Evolutionary conservation across 2,888 invertebrate genomes (phyloP), one percentile per base, ranked within the genome.

Genomic region (Xestia rhomboidea): DNA sequence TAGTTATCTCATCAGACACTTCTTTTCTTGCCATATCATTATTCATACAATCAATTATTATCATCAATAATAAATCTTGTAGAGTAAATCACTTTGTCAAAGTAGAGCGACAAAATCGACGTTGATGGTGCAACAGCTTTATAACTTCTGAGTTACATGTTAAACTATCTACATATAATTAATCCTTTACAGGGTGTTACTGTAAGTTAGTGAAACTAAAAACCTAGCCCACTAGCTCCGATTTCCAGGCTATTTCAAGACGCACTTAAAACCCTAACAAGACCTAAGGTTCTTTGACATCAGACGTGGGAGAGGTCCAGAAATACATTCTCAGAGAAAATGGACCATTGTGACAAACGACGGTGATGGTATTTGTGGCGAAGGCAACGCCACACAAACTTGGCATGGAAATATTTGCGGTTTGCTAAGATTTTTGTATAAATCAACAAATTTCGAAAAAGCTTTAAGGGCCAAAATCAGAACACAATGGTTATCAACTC

Each of bases 321-420:
- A 76, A 85, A 84, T 84, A 84, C 75, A 75, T 75, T 78, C 68
- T n/a, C 60, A 73, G 41, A 68, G 70, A 82, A 82, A 82, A 82
- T 78, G 67, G 75, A 84, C 57, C 67, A 73, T 46, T 67, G 72
- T 68, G 78, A 81, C 78, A 68, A 49, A 71, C 64, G 64, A 75
- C 81, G 24, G 34, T 62, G 68, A n/a, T 44, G 68, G 62, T 66
- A 77, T 84, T 77, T 74, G 71, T 62, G 81, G 77, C 21, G 38
- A 64, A 57, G 27, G 73, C 70, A 67, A n/a, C 54, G 79, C 41
- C 72, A 60, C 71, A 72, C 64, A 82, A 71, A 62, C 67, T 57
- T 69, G 64, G 66, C 74, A 54, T 15, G 63, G 34, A 75, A 54
- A 73, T 76, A 60, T 71, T 72, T 77, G 86, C 63, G 66, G 73